Evolutionary conservation across 2,888 invertebrate species (phyloP).

Genomic region (Erannis defoliaria): DNA sequence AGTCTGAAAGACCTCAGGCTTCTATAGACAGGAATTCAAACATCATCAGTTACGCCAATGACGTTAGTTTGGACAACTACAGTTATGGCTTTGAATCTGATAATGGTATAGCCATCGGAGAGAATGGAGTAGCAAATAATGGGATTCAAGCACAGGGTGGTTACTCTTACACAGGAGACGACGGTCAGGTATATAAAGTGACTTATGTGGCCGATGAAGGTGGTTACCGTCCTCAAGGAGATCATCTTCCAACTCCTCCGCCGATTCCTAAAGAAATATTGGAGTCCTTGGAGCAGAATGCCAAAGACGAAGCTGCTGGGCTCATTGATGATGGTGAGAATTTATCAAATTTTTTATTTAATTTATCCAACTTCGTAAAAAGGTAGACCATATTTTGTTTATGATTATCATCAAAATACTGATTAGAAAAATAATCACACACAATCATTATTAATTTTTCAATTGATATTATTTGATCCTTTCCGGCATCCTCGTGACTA

Average conservation of each 20-base stretch:
- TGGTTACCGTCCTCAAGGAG: conserved; percentile 72
- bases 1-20: conserved; percentile 60
- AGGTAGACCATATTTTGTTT: neutral
- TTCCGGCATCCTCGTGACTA: conserved; percentile 19
- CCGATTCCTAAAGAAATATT: conserved; percentile 75
- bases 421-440: neutral
- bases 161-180: conserved; percentile 74
- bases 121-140: conserved; percentile 64
- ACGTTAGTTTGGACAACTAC: conserved; percentile 64
- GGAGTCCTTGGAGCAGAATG: conserved; percentile 71
- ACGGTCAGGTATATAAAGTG: conserved; percentile 74
- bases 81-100: conserved; percentile 74
- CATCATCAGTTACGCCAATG: conserved; percentile 65
- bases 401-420: neutral
- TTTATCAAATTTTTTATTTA: neutral
- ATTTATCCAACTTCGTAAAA: neutral
- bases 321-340: conserved; percentile 73
- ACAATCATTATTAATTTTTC: conserved; percentile 1
- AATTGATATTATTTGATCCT: conserved; percentile 12
- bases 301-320: conserved; percentile 75
- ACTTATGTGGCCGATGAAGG: conserved; percentile 74
- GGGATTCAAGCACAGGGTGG: conserved; percentile 73
- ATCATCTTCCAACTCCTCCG: conserved; percentile 74
- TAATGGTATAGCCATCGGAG: conserved; percentile 74
- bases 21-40: conserved; percentile 62